Conservation (phyloP, 2,113 vertebrate species). For the Platycercus adscitus region DNA sequence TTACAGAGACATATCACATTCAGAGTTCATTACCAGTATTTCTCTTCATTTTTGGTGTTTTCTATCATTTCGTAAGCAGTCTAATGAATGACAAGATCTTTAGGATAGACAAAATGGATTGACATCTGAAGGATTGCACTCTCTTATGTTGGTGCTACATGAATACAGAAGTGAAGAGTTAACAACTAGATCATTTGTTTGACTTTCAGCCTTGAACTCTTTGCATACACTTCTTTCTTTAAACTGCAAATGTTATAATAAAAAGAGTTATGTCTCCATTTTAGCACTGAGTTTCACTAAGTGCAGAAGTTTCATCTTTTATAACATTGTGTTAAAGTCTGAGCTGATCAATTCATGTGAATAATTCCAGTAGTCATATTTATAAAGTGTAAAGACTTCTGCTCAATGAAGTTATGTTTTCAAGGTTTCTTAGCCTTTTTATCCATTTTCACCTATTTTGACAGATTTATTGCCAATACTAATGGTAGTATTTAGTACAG, state of each 20-base stretch:
- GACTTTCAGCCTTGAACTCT: neutral
- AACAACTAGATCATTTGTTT: neutral
- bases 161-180: neutral
- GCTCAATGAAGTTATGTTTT: slow-evolving; percentile 4
- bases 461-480: slow-evolving; percentile 11
- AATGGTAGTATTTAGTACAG: neutral
- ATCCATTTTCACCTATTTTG: slow-evolving; percentile 10
- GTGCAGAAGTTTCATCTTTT: slow-evolving; percentile 13
- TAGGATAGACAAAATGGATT: neutral
- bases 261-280: slow-evolving; percentile 8
- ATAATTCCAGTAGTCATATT: slow-evolving; percentile 6
- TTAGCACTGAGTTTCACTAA: slow-evolving; percentile 7
- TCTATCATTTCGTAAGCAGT: neutral
- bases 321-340: neutral
- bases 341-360: neutral
- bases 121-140: neutral
- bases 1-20: neutral
- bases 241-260: slow-evolving; percentile 4
- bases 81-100: neutral
- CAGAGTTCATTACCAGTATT: neutral
- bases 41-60: neutral
- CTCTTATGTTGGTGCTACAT: neutral
- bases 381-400: neutral
- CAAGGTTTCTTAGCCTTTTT: neutral
- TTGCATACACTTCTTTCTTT: neutral